Evolutionary conservation across 1,140 invertebrate genomes (phyloP).

Genomic region (Pogonognathellus flavescens): DNA sequence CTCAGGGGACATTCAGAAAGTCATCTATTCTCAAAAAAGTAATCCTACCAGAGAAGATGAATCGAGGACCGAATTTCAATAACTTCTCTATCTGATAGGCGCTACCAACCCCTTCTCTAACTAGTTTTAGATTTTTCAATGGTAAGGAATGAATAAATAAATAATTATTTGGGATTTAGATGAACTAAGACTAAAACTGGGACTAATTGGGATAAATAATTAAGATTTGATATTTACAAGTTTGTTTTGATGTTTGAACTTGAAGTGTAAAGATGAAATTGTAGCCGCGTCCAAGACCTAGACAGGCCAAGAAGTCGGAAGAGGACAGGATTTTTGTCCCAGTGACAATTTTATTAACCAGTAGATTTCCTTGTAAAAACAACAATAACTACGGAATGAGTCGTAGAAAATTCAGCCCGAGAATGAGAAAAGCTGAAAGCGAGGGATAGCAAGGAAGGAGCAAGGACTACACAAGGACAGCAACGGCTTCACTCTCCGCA

Average conservation of each 20-base stretch:
- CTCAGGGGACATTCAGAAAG: no score
- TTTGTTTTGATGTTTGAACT: not conserved
- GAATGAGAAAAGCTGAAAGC: not conserved
- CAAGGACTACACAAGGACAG: constrained; percentile 53
- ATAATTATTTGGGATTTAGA: no score
- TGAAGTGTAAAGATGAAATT: not conserved
- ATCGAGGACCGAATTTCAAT: no score
- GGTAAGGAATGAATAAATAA: no score
- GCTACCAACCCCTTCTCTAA: no score
- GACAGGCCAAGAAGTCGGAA: no score
- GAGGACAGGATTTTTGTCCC: not conserved
- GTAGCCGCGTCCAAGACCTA: not conserved
- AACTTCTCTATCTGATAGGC: no score
- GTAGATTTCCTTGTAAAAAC: constrained; percentile 31
- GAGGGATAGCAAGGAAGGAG: not conserved
- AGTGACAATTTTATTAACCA: not conserved
- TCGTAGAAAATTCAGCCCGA: not conserved
- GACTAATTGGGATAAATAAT: not conserved
- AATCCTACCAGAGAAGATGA: no score
- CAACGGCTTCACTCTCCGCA: not conserved
- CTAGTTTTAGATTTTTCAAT: no score
- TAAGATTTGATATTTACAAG: not conserved
- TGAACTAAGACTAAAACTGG: no score
- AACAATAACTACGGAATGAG: not conserved
- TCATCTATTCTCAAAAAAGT: no score